A percentile compares a stretch with the other conserved stretches of the same genome.
Conservation (phyloP, 2,797 vertebrate genomes). For the Podarcis lilfordi region DNA sequence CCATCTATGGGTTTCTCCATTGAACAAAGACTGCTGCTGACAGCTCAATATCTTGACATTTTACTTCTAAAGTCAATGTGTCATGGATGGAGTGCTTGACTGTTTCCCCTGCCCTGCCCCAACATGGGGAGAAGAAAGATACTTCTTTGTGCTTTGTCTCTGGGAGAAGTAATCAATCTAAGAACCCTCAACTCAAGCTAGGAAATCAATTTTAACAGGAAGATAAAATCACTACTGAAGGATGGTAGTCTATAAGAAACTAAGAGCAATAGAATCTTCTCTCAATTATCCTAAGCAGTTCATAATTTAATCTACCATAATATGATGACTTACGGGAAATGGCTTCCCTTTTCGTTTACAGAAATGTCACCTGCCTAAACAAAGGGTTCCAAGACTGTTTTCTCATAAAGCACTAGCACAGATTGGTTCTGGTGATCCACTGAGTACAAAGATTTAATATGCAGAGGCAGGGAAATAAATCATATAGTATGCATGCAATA, state of each 20-base stretch:
- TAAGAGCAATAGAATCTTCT: conserved; percentile 24
- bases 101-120: neutral
- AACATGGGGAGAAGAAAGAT: neutral
- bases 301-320: conserved; percentile 59
- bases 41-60: neutral
- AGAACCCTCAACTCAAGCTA: conserved; percentile 21
- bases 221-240: conserved; percentile 42
- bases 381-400: conserved; percentile 36
- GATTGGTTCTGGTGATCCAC: neutral
- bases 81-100: neutral
- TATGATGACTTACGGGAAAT: conserved; percentile 64
- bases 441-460: neutral
- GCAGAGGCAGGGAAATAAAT: neutral
- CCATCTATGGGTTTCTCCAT: neutral
- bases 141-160: conserved; percentile 14
- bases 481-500: neutral
- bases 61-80: neutral
- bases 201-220: conserved; percentile 16
- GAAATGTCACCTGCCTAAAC: conserved; percentile 51
- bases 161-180: conserved; percentile 19
- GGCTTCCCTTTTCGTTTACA: conserved; percentile 54
- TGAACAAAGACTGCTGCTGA: neutral
- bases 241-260: conserved; percentile 35
- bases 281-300: conserved; percentile 50
- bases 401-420: conserved; percentile 33